Evolutionary conservation across 1,140 invertebrate genomes (phyloP).

Genomic region (Episyrphus balteatus): DNA sequence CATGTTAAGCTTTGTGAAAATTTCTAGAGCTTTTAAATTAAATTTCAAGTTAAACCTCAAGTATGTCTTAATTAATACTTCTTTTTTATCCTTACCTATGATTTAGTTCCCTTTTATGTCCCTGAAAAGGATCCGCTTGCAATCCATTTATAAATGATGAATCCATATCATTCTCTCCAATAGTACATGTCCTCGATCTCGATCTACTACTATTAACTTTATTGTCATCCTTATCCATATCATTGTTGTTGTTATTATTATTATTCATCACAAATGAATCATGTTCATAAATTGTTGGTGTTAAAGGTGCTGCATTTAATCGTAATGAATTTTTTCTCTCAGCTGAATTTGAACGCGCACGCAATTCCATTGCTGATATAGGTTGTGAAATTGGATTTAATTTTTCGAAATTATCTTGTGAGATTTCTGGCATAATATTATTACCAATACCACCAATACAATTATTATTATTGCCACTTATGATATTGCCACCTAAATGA

Average conservation of each 20-base stretch:
- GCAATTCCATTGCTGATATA: constrained; percentile 38
- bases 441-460: too few relatives aligned
- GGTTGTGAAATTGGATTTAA: constrained; percentile 40
- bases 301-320: neutral
- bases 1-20: too few relatives aligned
- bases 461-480: too few relatives aligned
- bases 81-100: constrained; percentile 28
- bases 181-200: constrained; percentile 6
- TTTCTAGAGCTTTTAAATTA: too few relatives aligned
- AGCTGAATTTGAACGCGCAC: constrained; percentile 41
- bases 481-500: too few relatives aligned
- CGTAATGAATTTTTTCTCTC: neutral
- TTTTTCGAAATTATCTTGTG: constrained; percentile 36
- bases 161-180: constrained; percentile 29
- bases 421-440: constrained; percentile 24
- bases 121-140: constrained; percentile 10
- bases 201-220: neutral
- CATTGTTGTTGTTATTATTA: too few relatives aligned
- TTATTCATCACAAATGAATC: too few relatives aligned
- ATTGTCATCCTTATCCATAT: neutral
- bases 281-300: too few relatives aligned
- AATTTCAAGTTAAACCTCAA: too few relatives aligned
- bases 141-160: constrained; percentile 27
- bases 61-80: too few relatives aligned
- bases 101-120: constrained; percentile 27